These are phyloP conservation scores for Oxytorus armatus DNA, from an alignment of 2,888 invertebrate genomes.

Conservation along the genomic window DNA sequence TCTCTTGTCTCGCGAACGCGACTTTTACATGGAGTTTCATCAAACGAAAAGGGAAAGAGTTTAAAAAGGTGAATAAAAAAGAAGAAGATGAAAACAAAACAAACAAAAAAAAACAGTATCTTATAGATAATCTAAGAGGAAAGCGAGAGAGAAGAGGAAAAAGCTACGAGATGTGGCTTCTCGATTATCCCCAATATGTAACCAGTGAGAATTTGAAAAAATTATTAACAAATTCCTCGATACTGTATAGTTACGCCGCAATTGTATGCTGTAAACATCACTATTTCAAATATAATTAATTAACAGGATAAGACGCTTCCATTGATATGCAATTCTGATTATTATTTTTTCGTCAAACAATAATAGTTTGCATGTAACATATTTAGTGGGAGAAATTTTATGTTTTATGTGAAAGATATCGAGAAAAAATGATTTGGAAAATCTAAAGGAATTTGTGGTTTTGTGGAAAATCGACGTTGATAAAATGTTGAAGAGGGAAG, in stretches of 20 bases:
- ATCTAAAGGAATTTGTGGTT: too few species aligned
- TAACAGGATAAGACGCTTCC: slow-evolving; percentile 40
- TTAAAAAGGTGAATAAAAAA: slow-evolving; percentile 10
- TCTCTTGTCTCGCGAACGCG: slow-evolving; percentile 48
- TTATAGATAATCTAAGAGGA: slow-evolving; percentile 19
- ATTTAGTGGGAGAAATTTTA: too few species aligned
- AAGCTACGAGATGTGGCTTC: slow-evolving; percentile 42
- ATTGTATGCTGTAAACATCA: slow-evolving; percentile 80
- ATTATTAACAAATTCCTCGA: slow-evolving; percentile 75
- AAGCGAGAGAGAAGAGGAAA: slow-evolving; percentile 21
- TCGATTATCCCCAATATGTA: slow-evolving; percentile 52
- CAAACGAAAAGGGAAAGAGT: not conserved
- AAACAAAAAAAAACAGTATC: slow-evolving; percentile 38
- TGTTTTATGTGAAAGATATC: too few species aligned
- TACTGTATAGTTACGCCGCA: slow-evolving; percentile 76
- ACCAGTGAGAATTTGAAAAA: slow-evolving; percentile 66
- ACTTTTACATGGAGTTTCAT: slow-evolving; percentile 51
- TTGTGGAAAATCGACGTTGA: too few species aligned
- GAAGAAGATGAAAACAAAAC: slow-evolving; percentile 25
- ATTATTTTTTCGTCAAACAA: not conserved
- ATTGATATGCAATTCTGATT: not conserved
- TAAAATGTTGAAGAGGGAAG: too few species aligned
- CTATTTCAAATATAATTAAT: slow-evolving; percentile 78
- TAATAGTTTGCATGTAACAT: not conserved
- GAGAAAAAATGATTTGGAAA: not conserved